Evolutionary conservation across 2,888 invertebrate species (phyloP), one percentile per base, ranked within the genome.

Genomic region (Ernsta delagoae): DNA sequence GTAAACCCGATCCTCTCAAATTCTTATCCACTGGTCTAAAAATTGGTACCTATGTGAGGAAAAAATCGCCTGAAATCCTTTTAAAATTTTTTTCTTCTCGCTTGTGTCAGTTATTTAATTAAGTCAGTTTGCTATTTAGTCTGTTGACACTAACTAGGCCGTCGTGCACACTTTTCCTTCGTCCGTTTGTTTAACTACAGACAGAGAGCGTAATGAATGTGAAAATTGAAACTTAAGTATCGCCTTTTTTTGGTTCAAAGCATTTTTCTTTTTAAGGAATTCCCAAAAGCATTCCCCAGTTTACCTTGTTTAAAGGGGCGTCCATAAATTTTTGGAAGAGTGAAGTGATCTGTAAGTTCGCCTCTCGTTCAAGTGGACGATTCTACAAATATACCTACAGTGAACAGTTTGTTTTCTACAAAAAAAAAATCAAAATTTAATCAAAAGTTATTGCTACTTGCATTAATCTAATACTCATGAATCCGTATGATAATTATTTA

Each of bases 141-240:
- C 16, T 50, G 50, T 50, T 50, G 50, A 50, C 16, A 50, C 36
- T 59, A 59, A 53, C 39, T 59, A 43, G 41, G 12, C 59, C 43
- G 24, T 41, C 41, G 41, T 9, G 43, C 43, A 11, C 59, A 43
- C 41, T 43, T 48, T 56, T 56, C 36, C 56, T 12, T 34, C 45
- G n/a, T 48, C 45, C n/a, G 45, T n/a, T 31, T 60, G 45, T 45
- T 31, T 60, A 31, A 6, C 31, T 34, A 12, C 8, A 24, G 24
- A 53, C 7, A 61, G 61, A 12, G 5, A 50, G 5, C 34, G n/a
- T 48, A 50, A 48, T 60, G 34, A 60, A 24, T 31, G 24, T 24
- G 60, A 45, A 60, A 60, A 60, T 11, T 60, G 45, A 6, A 45
- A 45, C 43, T 61, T 48, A n/a, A 48, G 45, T 60, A 60, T 60